phyloP scores from a whole-genome alignment of 1,140 invertebrate species.

The Nephotettix cincticeps region DNA sequence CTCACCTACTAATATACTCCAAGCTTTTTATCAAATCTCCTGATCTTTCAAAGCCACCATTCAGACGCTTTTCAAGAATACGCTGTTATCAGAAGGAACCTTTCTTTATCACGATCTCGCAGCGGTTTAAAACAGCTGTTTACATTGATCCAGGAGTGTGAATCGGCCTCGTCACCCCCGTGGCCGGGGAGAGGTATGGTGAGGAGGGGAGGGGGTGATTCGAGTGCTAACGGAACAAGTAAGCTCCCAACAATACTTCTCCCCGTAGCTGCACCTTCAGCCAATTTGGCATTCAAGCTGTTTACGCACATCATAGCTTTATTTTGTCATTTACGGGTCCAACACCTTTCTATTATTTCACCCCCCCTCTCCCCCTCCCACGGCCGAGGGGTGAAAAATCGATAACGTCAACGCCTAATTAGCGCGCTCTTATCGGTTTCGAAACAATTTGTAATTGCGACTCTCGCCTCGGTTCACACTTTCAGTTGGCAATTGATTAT shows the following conservation, averaged over 20 bases:
- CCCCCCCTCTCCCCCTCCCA: background rate
- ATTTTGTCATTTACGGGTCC: conserved; percentile 14
- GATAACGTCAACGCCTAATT: conserved; percentile 22
- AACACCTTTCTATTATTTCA: conserved; percentile 23
- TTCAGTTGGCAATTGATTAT: conserved; percentile 6
- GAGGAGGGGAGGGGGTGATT: background rate
- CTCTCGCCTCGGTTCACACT: background rate
- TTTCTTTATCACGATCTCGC: background rate
- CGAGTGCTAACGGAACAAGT: conserved; percentile 9
- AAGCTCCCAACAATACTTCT: background rate
- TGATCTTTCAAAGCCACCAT: too few relatives aligned
- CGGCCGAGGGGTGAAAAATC: background rate
- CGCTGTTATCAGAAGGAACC: background rate
- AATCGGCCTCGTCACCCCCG: too few relatives aligned
- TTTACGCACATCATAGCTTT: conserved; percentile 16
- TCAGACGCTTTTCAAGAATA: background rate
- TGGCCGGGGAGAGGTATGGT: too few relatives aligned
- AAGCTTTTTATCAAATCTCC: too few relatives aligned
- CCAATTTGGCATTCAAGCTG: conserved; percentile 18
- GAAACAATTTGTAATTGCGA: conserved; percentile 20
- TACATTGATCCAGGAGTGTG: conserved; percentile 12
- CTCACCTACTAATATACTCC: too few relatives aligned
- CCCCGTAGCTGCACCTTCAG: background rate
- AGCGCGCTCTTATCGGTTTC: conserved; percentile 2
- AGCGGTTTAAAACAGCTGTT: conserved; percentile 10